Conservation (phyloP, 2,113 vertebrate genomes). For the Aspidoscelis tigris region DNA sequence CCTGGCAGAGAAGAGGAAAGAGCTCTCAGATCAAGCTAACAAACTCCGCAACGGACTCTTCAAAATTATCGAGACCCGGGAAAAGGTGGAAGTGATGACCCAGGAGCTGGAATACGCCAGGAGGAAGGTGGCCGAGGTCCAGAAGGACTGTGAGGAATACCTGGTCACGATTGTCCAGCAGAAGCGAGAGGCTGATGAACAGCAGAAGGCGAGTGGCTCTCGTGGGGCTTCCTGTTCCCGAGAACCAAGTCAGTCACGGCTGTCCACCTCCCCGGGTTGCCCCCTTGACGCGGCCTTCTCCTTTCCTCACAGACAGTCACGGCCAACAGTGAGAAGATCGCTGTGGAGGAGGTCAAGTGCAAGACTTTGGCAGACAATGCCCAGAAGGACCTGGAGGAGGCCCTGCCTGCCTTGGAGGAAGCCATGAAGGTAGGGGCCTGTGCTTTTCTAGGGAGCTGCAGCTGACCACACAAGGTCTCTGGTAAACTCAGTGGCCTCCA, state of each 20-base stretch:
- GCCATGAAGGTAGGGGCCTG: conserved; percentile 83
- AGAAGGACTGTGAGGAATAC: conserved; percentile 87
- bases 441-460: no score
- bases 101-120: conserved; percentile 86
- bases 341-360: conserved; percentile 84
- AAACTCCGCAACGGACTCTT: conserved; percentile 85
- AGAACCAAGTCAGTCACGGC: no score
- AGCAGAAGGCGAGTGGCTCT: conserved; percentile 79
- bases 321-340: conserved; percentile 85
- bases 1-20: conserved; percentile 83
- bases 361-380: conserved; percentile 86
- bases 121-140: conserved; percentile 85
- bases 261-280: no score
- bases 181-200: conserved; percentile 83
- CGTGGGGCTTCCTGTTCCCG: fast-evolving
- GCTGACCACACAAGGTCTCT: not conserved
- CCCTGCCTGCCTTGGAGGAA: conserved; percentile 87
- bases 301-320: conserved; percentile 75
- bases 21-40: conserved; percentile 83
- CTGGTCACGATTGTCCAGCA: conserved; percentile 86
- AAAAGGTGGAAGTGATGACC: conserved; percentile 89
- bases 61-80: conserved; percentile 86
- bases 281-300: not conserved
- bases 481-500: not conserved
- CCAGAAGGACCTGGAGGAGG: conserved; percentile 88